Conservation (phyloP, 2,888 invertebrate species). For the Nomada ferruginata region DNA sequence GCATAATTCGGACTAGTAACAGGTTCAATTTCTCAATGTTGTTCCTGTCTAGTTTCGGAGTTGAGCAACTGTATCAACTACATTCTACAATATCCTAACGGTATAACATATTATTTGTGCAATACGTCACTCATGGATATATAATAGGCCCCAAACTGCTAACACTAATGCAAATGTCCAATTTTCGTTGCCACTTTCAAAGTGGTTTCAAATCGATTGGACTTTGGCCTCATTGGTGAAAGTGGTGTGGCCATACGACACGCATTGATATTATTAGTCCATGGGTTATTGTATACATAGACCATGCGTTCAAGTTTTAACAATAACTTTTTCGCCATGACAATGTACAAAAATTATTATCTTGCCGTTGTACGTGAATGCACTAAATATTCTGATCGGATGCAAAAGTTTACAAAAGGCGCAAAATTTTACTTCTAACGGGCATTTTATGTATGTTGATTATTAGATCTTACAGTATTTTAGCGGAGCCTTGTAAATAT, state of each 20-base stretch:
- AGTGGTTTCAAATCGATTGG: constrained; percentile 81
- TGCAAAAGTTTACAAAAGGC: constrained; percentile 1
- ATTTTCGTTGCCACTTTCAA: constrained; percentile 79
- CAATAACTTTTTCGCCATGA: constrained; percentile 40
- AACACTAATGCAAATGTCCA: constrained; percentile 84
- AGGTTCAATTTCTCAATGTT: constrained; percentile 80
- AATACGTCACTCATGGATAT: constrained; percentile 70
- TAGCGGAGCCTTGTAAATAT: constrained; percentile 53
- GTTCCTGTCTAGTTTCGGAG: constrained; percentile 79
- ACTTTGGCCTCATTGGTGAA: constrained; percentile 83
- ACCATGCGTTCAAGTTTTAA: constrained; percentile 53
- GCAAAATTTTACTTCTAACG: constrained; percentile 24
- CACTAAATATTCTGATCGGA: constrained; percentile 19
- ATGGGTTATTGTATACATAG: constrained; percentile 58
- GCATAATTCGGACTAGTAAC: constrained; percentile 74
- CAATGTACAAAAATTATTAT: constrained; percentile 40
- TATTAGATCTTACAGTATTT: constrained; percentile 61
- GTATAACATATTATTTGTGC: constrained; percentile 54
- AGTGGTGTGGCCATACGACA: constrained; percentile 82
- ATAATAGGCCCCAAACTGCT: constrained; percentile 80
- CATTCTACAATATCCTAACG: constrained; percentile 51
- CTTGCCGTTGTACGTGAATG: constrained; percentile 26
- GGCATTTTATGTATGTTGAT: constrained; percentile 12
- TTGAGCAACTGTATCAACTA: constrained; percentile 62
- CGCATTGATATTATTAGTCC: constrained; percentile 70